These are phyloP conservation scores for Callithrix jacchus DNA, from an alignment of 2,113 vertebrate species.

Conservation along the genomic window DNA sequence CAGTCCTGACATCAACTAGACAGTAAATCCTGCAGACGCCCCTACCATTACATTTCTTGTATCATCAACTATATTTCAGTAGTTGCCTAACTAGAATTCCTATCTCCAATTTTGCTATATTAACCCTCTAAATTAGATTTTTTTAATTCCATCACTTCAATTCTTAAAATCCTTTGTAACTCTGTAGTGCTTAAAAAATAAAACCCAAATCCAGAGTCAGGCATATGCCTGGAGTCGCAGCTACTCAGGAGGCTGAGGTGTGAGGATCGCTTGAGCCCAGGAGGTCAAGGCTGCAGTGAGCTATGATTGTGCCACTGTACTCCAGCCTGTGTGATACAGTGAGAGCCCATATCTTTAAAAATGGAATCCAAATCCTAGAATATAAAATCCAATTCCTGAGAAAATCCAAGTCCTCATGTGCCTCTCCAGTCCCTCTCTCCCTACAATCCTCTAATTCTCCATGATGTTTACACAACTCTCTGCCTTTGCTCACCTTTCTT, in stretches of 20 bases:
- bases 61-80: not conserved
- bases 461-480: not conserved
- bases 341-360: not conserved
- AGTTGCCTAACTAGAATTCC: conserved; percentile 9
- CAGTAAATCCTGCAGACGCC: not conserved
- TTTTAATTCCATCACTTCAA: conserved; percentile 3
- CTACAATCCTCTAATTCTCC: not conserved
- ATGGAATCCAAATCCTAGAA: not conserved
- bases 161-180: not conserved
- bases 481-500: not conserved
- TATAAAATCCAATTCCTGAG: conserved; percentile 4
- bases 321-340: not conserved
- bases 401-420: not conserved
- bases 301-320: not conserved
- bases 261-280: not conserved
- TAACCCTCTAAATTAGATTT: not conserved
- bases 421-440: not conserved
- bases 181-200: not conserved
- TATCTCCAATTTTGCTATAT: not conserved
- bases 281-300: not conserved
- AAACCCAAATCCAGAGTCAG: not conserved
- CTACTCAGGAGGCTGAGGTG: not conserved
- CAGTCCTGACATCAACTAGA: not conserved
- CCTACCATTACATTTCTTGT: not conserved
- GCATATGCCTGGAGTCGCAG: not conserved